Conservation (phyloP, 2,113 vertebrate genomes). For the Halichoeres trimaculatus region DNA sequence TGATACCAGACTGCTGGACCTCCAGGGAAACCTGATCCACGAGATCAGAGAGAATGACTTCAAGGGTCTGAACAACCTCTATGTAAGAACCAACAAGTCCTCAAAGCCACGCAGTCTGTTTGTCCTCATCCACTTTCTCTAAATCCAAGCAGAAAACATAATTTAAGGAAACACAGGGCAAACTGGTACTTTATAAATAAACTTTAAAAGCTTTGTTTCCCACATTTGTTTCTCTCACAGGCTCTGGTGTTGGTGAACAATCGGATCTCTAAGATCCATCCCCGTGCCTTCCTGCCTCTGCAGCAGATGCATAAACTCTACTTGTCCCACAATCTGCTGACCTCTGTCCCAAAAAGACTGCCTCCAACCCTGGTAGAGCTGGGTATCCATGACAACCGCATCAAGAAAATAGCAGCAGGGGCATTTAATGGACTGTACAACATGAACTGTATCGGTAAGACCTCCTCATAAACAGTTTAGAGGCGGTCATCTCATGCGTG, state of each 20-base stretch:
- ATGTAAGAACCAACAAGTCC: neutral
- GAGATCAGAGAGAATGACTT: slow-evolving; percentile 18
- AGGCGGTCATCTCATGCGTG: neutral
- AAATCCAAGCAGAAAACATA: too few species aligned
- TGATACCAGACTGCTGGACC: slow-evolving; percentile 8
- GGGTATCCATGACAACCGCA: slow-evolving; percentile 2
- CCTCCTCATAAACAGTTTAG: neutral
- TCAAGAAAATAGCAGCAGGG: slow-evolving; percentile 3
- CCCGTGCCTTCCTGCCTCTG: slow-evolving; percentile 1
- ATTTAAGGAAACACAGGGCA: too few species aligned
- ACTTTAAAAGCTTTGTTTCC: too few species aligned
- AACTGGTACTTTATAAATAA: too few species aligned
- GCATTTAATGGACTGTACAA: neutral
- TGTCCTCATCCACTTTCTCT: too few species aligned
- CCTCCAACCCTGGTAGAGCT: neutral
- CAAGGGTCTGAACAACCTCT: slow-evolving; percentile 11
- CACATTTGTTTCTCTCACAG: neutral
- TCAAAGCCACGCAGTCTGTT: too few species aligned
- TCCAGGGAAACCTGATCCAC: neutral
- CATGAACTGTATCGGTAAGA: slow-evolving; percentile 10
- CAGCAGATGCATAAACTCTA: neutral
- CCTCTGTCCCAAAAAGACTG: neutral
- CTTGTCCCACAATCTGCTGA: slow-evolving; percentile 11
- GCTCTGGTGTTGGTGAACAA: slow-evolving; percentile 16
- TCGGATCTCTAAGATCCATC: slow-evolving; percentile 4